These are phyloP conservation scores for Nymphicus hollandicus DNA, from an alignment of 2,113 vertebrate genomes.

Conservation along the genomic window DNA sequence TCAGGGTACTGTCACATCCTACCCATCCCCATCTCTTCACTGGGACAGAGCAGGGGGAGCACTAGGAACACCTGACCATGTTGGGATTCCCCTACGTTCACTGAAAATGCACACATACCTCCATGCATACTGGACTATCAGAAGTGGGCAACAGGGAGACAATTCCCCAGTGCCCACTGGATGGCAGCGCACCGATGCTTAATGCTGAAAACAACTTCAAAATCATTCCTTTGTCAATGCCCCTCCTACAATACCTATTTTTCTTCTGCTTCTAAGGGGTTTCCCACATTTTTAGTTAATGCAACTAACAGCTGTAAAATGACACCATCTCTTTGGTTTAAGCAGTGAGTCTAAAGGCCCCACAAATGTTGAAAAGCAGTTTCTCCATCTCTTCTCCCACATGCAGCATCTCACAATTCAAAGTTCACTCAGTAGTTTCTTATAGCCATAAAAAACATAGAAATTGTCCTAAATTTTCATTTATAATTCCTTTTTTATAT, in stretches of 20 bases:
- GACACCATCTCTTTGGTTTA: not conserved
- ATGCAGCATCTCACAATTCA: not conserved
- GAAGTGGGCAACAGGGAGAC: not conserved
- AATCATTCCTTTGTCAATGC: not conserved
- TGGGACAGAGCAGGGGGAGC: not conserved
- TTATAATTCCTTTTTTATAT: not conserved
- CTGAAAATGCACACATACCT: not conserved
- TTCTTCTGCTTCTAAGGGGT: not conserved
- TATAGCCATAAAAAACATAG: not conserved
- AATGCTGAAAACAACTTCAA: not conserved
- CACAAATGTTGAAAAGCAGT: not conserved
- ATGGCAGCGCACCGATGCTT: constrained; percentile 27
- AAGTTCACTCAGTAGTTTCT: not conserved
- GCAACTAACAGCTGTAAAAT: not conserved
- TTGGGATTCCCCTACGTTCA: fast-evolving
- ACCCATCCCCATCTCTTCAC: not conserved
- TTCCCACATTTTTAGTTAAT: not conserved
- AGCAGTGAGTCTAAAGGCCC: not conserved
- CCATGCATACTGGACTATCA: fast-evolving
- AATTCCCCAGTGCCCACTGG: not conserved
- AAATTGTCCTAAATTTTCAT: not conserved
- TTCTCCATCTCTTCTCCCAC: not conserved
- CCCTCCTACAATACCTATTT: not conserved
- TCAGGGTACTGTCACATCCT: not conserved
- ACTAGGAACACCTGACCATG: not conserved